Percentiles rank a stretch among this genome's conserved stretches.
Evolutionary conservation across 2,797 vertebrate genomes (phyloP).

Genomic region (Oreortyx pictus): DNA sequence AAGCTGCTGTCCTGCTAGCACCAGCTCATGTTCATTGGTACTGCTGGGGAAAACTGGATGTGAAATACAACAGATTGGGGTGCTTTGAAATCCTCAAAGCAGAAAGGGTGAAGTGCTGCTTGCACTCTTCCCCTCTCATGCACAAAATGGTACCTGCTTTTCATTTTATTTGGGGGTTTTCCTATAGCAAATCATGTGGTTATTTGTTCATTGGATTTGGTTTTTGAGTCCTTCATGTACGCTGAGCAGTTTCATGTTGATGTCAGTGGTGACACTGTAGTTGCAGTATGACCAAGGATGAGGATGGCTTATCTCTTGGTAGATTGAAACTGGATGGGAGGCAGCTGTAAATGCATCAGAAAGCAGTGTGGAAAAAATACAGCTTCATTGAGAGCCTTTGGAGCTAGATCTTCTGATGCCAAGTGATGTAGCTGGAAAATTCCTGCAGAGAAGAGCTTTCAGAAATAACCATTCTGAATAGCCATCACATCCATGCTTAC

Average conservation of each 20-base stretch:
- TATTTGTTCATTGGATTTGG: background rate
- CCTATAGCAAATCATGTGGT: background rate
- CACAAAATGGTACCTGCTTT: background rate
- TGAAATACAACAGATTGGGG: background rate
- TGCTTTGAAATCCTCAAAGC: background rate
- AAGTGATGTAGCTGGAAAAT: background rate
- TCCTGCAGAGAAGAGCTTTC: background rate
- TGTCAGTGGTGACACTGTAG: background rate
- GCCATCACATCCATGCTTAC: background rate
- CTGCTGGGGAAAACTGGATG: background rate
- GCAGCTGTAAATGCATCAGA: background rate
- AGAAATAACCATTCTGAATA: background rate
- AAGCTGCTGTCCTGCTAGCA: background rate
- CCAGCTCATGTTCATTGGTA: background rate
- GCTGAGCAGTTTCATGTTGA: constrained; percentile 15
- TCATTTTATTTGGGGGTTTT: constrained; percentile 35
- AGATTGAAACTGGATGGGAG: background rate
- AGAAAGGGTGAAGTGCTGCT: background rate
- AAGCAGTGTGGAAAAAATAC: background rate
- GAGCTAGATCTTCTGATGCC: background rate
- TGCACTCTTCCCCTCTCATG: background rate
- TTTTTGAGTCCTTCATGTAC: background rate
- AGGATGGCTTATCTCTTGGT: background rate
- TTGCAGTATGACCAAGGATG: background rate
- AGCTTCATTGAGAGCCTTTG: background rate